Evolutionary conservation across 2,888 invertebrate species (phyloP).

Genomic region (Phyllotreta striolata): DNA sequence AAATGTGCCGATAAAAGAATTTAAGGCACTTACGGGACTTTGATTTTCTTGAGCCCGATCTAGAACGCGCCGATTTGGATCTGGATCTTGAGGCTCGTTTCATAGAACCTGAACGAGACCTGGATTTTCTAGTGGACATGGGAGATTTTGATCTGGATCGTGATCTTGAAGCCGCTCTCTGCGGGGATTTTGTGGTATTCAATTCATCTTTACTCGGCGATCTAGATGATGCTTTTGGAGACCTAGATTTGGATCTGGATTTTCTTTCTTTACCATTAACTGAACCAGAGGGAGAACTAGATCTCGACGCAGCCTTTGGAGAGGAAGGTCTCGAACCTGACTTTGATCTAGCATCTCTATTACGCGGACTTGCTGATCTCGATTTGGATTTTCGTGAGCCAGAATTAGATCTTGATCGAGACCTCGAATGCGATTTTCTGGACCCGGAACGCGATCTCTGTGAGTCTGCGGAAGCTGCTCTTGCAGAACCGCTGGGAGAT

Average conservation of each 20-base stretch:
- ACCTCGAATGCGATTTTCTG: constrained; percentile 42
- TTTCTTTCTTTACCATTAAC: constrained; percentile 11
- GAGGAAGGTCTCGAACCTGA: constrained; percentile 24
- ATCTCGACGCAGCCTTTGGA: constrained; percentile 30
- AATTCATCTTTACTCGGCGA: constrained; percentile 40
- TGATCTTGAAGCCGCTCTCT: constrained; percentile 14
- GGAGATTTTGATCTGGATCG: constrained; percentile 38
- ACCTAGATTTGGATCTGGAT: constrained; percentile 40
- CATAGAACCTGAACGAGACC: constrained; percentile 41
- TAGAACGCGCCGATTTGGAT: constrained; percentile 46
- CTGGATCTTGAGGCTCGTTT: constrained; percentile 25
- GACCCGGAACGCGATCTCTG: constrained; percentile 35
- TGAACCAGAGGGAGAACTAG: constrained; percentile 50
- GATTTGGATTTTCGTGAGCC: constrained; percentile 43
- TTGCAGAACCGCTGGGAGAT: constrained; percentile 20
- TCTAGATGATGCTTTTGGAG: constrained; percentile 20
- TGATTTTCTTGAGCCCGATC: constrained; percentile 49
- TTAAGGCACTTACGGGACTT: constrained; percentile 27
- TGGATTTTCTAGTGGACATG: constrained; percentile 35
- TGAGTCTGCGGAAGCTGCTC: constrained; percentile 21
- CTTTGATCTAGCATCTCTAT: constrained; percentile 33
- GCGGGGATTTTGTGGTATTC: constrained; percentile 42
- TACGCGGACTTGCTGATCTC: constrained; percentile 38
- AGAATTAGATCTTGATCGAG: constrained; percentile 30
- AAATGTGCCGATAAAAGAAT: constrained; percentile 50